Conservation (phyloP, 2,797 vertebrate species). For the Rhynchonycteris naso region DNA sequence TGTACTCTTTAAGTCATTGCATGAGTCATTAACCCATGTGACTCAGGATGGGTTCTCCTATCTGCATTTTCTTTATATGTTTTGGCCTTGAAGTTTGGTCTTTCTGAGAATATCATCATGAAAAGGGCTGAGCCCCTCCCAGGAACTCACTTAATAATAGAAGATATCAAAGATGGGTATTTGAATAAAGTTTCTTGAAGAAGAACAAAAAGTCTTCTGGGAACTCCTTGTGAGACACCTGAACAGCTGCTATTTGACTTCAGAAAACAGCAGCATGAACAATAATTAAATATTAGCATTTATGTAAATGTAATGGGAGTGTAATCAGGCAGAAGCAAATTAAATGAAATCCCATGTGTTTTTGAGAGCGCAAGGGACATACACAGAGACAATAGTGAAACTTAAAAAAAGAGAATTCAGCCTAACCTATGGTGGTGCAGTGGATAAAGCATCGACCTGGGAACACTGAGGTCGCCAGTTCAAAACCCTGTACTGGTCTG, state of each 20-base stretch:
- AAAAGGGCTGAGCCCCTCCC: background rate
- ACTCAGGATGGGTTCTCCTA: background rate
- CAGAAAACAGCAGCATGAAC: conserved; percentile 36
- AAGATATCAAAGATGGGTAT: background rate
- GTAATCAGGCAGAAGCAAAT: conserved; percentile 56
- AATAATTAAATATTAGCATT: conserved; percentile 60
- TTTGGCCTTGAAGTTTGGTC: background rate
- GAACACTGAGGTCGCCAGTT: too few species aligned
- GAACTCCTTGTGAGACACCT: background rate
- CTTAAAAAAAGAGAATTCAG: conserved; percentile 42
- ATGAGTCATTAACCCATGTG: background rate
- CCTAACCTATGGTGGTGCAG: too few species aligned
- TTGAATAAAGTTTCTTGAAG: background rate
- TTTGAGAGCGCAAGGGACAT: background rate
- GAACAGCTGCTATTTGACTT: conserved; percentile 38
- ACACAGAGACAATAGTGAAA: background rate
- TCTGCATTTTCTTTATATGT: background rate
- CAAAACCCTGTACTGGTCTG: too few species aligned
- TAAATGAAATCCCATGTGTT: background rate
- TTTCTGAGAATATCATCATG: background rate
- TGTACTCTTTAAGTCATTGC: background rate
- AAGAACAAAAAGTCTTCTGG: conserved; percentile 12
- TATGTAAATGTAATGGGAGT: conserved; percentile 49
- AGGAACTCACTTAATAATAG: background rate
- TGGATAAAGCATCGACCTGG: too few species aligned